Conservation (phyloP, 2,888 invertebrate genomes). For the Drosophila heteroneura region DNA sequence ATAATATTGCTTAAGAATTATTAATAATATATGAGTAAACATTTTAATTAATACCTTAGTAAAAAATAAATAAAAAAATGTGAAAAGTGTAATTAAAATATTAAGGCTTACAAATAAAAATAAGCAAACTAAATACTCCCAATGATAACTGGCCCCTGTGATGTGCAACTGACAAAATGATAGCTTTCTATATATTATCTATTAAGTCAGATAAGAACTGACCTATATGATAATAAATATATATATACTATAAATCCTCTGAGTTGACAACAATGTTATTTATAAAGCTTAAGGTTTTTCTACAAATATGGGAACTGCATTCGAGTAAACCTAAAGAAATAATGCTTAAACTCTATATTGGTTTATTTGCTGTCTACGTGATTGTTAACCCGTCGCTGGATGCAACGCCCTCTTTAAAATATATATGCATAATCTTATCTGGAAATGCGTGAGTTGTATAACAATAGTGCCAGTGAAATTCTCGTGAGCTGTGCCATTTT, state of each 20-base stretch:
- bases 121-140: background rate
- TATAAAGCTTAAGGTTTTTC: background rate
- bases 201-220: constrained; percentile 42
- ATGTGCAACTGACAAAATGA: background rate
- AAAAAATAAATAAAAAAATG: no score
- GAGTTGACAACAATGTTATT: background rate
- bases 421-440: constrained; percentile 40
- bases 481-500: background rate
- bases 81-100: background rate
- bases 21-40: background rate
- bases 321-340: background rate
- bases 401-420: constrained; percentile 35
- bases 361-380: constrained; percentile 53
- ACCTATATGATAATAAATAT: constrained; percentile 44
- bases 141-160: background rate
- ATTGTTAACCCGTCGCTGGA: constrained; percentile 34
- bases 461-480: constrained; percentile 30
- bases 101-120: background rate
- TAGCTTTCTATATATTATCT: constrained; percentile 1
- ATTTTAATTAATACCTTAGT: background rate
- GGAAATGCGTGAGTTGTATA: constrained; percentile 39
- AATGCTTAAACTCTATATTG: background rate
- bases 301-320: background rate
- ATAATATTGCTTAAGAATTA: background rate
- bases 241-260: background rate